Evolutionary conservation across 1,140 invertebrate genomes (phyloP).

Genomic region (Microplitis mediator): DNA sequence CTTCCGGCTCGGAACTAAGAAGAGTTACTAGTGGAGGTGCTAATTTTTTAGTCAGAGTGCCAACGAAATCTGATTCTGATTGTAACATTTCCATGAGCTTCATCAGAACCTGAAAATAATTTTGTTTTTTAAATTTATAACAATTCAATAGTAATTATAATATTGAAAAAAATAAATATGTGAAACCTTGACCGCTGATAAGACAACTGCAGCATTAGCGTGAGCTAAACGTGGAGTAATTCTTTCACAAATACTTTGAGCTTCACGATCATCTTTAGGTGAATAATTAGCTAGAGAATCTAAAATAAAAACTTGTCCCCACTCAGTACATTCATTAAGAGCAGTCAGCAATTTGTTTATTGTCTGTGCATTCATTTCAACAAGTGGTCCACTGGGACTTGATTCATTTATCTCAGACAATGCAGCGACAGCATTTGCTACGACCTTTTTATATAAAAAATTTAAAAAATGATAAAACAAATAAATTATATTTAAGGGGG

Average conservation of each 20-base stretch:
- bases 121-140: slow-evolving; percentile 16
- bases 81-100: slow-evolving; percentile 98
- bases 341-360: slow-evolving; percentile 99
- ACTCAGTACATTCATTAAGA: slow-evolving; percentile 98
- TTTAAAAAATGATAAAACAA: neutral
- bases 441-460: slow-evolving; percentile 68
- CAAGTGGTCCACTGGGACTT: slow-evolving; percentile 88
- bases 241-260: slow-evolving; percentile 98
- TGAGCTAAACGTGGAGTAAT: slow-evolving; percentile 97
- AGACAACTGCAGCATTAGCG: slow-evolving; percentile 99
- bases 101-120: slow-evolving; percentile 74
- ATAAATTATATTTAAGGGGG: neutral
- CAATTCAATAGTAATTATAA: neutral
- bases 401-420: slow-evolving; percentile 98
- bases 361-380: slow-evolving; percentile 96
- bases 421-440: slow-evolving; percentile 98
- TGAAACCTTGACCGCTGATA: slow-evolving; percentile 94
- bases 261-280: slow-evolving; percentile 96
- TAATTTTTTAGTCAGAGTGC: slow-evolving; percentile 93
- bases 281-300: slow-evolving; percentile 97
- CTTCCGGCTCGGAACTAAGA: slow-evolving; percentile 96
- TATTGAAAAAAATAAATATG: too few relatives aligned
- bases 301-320: slow-evolving; percentile 99
- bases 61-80: slow-evolving; percentile 91
- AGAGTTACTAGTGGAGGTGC: slow-evolving; percentile 98